phyloP scores from a whole-genome alignment of 2,797 vertebrate species.

The Alosa sapidissima region DNA sequence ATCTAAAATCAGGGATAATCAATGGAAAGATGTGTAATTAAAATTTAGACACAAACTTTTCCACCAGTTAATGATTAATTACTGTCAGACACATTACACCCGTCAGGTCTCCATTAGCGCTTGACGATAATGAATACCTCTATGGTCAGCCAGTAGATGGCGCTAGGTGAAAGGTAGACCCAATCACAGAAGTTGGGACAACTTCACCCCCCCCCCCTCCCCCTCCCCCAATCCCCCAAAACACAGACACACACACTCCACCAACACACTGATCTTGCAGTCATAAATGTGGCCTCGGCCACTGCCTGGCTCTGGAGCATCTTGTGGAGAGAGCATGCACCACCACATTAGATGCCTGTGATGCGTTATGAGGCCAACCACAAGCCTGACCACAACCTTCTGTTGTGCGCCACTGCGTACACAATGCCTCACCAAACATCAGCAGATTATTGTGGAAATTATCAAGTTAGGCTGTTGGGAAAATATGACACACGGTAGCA shows the following conservation, averaged over 20 bases:
- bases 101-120: conserved; percentile 27
- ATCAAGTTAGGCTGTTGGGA: conserved; percentile 68
- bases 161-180: conserved; percentile 65
- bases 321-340: not conserved
- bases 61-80: conserved; percentile 51
- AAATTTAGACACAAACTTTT: conserved; percentile 49
- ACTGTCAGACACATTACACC: conserved; percentile 44
- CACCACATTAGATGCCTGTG: not conserved
- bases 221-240: no score
- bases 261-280: not conserved
- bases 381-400: not conserved
- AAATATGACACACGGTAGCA: conserved; percentile 64
- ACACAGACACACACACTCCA: no score
- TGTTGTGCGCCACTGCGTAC: conserved; percentile 8
- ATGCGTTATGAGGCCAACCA: not conserved
- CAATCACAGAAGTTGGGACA: not conserved
- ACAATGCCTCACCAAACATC: conserved; percentile 39
- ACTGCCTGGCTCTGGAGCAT: not conserved
- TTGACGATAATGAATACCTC: conserved; percentile 21
- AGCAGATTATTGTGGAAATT: conserved; percentile 53
- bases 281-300: not conserved
- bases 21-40: conserved; percentile 51
- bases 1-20: conserved; percentile 49
- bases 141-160: conserved; percentile 70
- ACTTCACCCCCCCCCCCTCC: not conserved